Base-by-base conservation (phyloP, 2,797 vertebrate species). In the Phataginus tetradactyla region DNA sequence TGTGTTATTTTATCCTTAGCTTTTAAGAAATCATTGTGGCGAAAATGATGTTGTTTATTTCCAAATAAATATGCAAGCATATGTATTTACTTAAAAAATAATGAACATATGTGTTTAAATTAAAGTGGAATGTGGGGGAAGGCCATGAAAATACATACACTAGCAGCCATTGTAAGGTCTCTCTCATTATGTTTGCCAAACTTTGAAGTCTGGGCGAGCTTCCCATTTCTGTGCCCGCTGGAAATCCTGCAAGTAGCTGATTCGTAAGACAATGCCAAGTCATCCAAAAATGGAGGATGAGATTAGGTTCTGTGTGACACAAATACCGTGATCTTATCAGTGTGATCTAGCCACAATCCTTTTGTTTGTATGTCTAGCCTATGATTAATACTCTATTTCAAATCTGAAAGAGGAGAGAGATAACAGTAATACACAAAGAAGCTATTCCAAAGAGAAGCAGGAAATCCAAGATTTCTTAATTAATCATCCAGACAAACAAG, bases 81-180 rank as follows among this genome's bases (percentile, higher is more conserved):
- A 97, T 89, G 91, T 81, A 97, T 85, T 79, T 71, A 94, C 94
- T 97, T 97, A 34, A 93, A 95, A 98, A 97, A 97, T 97, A 84
- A 95, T 86, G 80, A 98, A 95, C 95, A 95, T 98, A 97, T 94
- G 94, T 98, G 94, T 98, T 98, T 98, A 96, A 78, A 97, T 86
- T 97, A 71, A 98, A 98, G 97, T 66, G 51, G 78, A 39, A 96
- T 91, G 68, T 75, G 49, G 93, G 61, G 53, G 80, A 34, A 95
- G 96, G 95, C 92, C 96, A 72, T 20, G 93, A 97, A 97, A 97
- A 96, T 93, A 96, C 69, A 88, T 95, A 95, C 66, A 96, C 94
- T 51, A 94, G 49, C 77, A 97, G 74, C 71, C 97, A 97, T 71
- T 98, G 72, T 93, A 90, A 97, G 83, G 87, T 74, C 95, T 97